phyloP scores from a whole-genome alignment of 2,797 vertebrate genomes.

The Hydrocynus forskahlii region DNA sequence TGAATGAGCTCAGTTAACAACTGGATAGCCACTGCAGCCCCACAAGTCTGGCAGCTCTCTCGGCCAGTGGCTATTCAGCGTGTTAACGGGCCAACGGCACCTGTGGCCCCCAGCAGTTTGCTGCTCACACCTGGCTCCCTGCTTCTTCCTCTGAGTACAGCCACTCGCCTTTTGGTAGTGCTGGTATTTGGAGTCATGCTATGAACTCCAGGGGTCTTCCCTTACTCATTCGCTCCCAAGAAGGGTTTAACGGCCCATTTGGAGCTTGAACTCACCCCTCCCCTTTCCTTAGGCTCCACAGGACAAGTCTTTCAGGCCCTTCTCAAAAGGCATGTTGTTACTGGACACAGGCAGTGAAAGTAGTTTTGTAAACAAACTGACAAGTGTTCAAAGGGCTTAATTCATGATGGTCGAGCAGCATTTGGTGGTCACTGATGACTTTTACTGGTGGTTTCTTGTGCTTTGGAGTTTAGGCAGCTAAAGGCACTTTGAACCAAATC shows the following conservation, averaged over 20 bases:
- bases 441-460: neutral
- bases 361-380: constrained; percentile 14
- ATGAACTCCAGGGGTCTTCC: constrained; percentile 40
- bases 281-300: constrained; percentile 3
- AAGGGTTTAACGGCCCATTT: constrained; percentile 36
- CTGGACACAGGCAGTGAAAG: neutral
- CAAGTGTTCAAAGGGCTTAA: neutral
- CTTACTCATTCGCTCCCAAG: constrained; percentile 4
- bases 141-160: constrained; percentile 24
- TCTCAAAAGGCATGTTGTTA: constrained; percentile 12
- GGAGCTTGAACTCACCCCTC: constrained; percentile 9
- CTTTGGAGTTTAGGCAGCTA: neutral
- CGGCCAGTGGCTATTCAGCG: constrained; percentile 12
- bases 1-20: constrained; percentile 42
- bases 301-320: constrained; percentile 18
- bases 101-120: constrained; percentile 27
- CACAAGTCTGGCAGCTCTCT: constrained; percentile 30
- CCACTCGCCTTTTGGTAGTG: constrained; percentile 30
- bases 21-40: neutral
- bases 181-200: constrained; percentile 22
- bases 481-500: neutral
- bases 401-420: neutral
- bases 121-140: constrained; percentile 42
- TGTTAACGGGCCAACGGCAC: constrained; percentile 40
- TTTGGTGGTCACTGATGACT: neutral